These are phyloP conservation scores for Eurois occulta DNA, from an alignment of 2,888 invertebrate species.

Conservation along the genomic window DNA sequence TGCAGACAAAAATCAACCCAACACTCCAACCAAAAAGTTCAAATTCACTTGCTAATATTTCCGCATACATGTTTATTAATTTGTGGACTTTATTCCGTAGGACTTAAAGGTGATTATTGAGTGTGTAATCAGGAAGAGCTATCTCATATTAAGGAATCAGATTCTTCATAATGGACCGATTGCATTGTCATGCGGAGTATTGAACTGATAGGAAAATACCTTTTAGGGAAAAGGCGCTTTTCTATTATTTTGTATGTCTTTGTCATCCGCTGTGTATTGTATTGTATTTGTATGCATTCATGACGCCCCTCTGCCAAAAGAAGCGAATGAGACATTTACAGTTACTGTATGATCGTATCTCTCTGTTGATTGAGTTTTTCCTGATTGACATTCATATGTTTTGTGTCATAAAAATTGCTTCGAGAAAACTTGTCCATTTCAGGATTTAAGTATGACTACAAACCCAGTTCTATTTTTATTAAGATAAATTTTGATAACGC, in stretches of 20 bases:
- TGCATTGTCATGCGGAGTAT: conserved; percentile 79
- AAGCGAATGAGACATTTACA: conserved; percentile 40
- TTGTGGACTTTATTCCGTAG: conserved; percentile 45
- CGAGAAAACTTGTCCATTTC: background rate
- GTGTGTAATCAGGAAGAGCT: conserved; percentile 69
- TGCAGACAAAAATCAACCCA: conserved; percentile 43
- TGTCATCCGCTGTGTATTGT: conserved; percentile 59
- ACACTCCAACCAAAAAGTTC: conserved; percentile 27
- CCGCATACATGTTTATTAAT: conserved; percentile 25
- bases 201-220: conserved; percentile 71
- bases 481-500: too few species aligned
- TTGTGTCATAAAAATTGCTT: background rate
- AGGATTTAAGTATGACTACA: background rate
- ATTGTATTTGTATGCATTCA: conserved; percentile 54
- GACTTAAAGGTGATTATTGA: conserved; percentile 68
- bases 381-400: background rate
- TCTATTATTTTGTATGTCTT: conserved; percentile 66
- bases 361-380: conserved; percentile 35
- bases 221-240: conserved; percentile 78
- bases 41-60: conserved; percentile 21
- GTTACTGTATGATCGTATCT: conserved; percentile 28
- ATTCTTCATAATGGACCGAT: conserved; percentile 83
- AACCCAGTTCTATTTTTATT: too few species aligned
- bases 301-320: conserved; percentile 50
- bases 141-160: conserved; percentile 83